phyloP scores from a whole-genome alignment of 2,113 vertebrate species.

The Erpornis zantholeuca region DNA sequence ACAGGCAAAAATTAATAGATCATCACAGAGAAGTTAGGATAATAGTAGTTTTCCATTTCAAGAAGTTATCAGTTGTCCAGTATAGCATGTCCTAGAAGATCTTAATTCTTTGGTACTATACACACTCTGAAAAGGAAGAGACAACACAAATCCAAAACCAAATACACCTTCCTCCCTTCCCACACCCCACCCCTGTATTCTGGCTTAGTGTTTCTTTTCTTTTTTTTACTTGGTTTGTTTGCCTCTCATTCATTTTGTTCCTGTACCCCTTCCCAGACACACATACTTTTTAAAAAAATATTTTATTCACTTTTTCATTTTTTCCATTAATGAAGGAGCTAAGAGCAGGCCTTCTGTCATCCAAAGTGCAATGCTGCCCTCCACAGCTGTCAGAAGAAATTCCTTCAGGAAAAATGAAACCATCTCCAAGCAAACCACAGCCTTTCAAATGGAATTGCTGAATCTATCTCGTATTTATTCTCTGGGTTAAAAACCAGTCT shows the following conservation, averaged over 20 bases:
- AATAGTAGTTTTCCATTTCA: not conserved
- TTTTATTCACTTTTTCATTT: not conserved
- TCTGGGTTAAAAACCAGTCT: not conserved
- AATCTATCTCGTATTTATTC: not conserved
- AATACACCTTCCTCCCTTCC: not conserved
- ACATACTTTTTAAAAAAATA: not conserved
- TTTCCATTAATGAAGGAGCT: conserved; percentile 45
- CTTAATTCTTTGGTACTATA: conserved; percentile 27
- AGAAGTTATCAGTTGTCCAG: not conserved
- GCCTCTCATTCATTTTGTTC: not conserved
- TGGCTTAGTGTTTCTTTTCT: conserved; percentile 31
- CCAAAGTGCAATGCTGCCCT: conserved; percentile 76
- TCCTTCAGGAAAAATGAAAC: not conserved
- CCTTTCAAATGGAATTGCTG: not conserved
- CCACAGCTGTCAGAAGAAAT: conserved; percentile 1
- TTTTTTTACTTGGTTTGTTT: not conserved
- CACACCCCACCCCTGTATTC: not conserved
- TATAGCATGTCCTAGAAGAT: conserved; percentile 1
- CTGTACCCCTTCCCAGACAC: not conserved
- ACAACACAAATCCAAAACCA: not conserved
- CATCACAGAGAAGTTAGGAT: not conserved
- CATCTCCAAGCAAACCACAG: rapidly evolving
- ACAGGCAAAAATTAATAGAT: not conserved
- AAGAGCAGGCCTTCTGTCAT: not conserved
- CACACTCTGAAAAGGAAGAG: not conserved